Evolutionary conservation across 2,113 vertebrate species (phyloP).

Genomic region (Pan troglodytes): NHGRI_mPanTro3-v2.1_pri NC_072404.2:100055001-100055500

Average conservation of each 20-base stretch:
- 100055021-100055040: not conserved
- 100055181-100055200: not conserved
- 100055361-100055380: not conserved
- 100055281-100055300: not conserved
- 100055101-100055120: not conserved
- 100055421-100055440: not conserved
- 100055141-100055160: not conserved
- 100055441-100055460: not conserved
- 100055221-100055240: not conserved
- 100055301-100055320: not conserved
- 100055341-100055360: not conserved
- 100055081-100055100: not conserved
- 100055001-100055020: not conserved
- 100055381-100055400: not conserved
- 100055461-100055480: not conserved
- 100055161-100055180: not conserved
- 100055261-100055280: conserved; percentile 22
- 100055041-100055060: not conserved
- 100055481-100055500: not conserved
- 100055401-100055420: not conserved
- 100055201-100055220: not conserved
- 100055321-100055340: not conserved
- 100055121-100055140: not conserved
- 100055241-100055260: not conserved
- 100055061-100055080: not conserved